Base-by-base conservation (phyloP, 2,888 invertebrate species). In the Epistrophe grossulariae region DNA sequence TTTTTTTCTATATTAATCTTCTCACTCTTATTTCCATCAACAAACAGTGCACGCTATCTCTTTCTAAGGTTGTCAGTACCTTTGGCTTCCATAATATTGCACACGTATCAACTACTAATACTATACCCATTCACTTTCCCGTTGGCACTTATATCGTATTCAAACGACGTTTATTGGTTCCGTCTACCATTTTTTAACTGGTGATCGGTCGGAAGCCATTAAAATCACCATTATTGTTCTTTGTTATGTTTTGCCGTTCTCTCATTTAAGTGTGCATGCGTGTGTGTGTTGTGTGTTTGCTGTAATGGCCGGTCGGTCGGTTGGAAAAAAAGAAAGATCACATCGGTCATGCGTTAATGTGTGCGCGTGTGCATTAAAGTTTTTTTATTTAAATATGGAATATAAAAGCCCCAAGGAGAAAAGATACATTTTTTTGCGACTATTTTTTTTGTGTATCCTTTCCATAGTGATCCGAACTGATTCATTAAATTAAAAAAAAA, bases 131-230 rank as follows among this genome's bases (percentile, higher is more conserved):
- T 83, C 87, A 87, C 87, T 87, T 83, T 83, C 79, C 87, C 68
- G 83, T 72, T 87, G 87, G 87, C 87, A 87, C 79, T 87, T 83
- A 87, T 79, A 83, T 83, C 71, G 79, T 79, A 87, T 87, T 87
- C 83, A 87, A 87, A 83, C 90, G 91, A 91, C 91, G 91, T 91
- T 92, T 92, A 92, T 92, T 91, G 92, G 92, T 91, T 91, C 91
- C 91, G 91, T 91, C 91, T 91, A 91, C 92, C 92, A 92, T 92
- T 91, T 90, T 92, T 92, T 91, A 91, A 90, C 92, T 91, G 87
- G 91, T 90, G 91, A 91, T 92, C 91, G 91, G 90, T 92, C 92
- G 92, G 92, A 92, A 93, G 93, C 92, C 92, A 92, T 92, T 92
- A 93, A 93, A 92, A 90, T 92, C 91, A 92, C 92, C 91, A 92